Evolutionary conservation across 2,888 invertebrate genomes (phyloP), one percentile per base, ranked within the genome.

Genomic region (Nomada ruficornis): DNA sequence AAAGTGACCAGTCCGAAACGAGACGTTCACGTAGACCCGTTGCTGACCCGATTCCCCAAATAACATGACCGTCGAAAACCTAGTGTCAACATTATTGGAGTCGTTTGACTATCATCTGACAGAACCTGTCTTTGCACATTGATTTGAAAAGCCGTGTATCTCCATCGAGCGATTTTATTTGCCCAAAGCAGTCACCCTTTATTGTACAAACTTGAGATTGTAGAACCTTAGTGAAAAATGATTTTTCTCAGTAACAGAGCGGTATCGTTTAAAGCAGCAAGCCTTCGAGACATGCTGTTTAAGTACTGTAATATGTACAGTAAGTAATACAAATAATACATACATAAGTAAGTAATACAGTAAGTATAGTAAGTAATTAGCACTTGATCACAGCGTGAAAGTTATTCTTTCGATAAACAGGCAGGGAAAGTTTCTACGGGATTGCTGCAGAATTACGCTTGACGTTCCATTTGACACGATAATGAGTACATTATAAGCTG

Each of bases 31-130:
- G 70, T 83, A 88, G 71, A 82, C 75, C 79, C 82, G 75, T 79
- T 88, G 79, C 52, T 83, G 91, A 84, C 91, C 91, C 79, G 77
- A 86, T 91, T 90, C 77, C 86, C 88, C 69, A 83, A 90, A 89
- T 89, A 73, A 83, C 80, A 73, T 59, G 57, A 73, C 68, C 55
- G 68, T 71, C 67, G 71, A 87, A 83, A 85, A 79, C 11, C 54
- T 52, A 62, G 55, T 64, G 67, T 57, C 67, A 63, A 23, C 10
- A 72, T 69, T 70, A 75, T 80, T 9, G 26, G 7, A 63, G n/a
- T 44, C 18, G 7, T 67, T 13, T 0, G 50, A 47, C 26, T 15
- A 60, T 72, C 62, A 44, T 77, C 29, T 44, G 23, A n/a, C 7
- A 36, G 18, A 81, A 67, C 23, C 20, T 11, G 15, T 70, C 20